Percentiles rank a stretch among this genome's conserved stretches.
Evolutionary conservation across 2,888 invertebrate genomes (phyloP).

Genomic region (Caenorhabditis sulstoni): DNA sequence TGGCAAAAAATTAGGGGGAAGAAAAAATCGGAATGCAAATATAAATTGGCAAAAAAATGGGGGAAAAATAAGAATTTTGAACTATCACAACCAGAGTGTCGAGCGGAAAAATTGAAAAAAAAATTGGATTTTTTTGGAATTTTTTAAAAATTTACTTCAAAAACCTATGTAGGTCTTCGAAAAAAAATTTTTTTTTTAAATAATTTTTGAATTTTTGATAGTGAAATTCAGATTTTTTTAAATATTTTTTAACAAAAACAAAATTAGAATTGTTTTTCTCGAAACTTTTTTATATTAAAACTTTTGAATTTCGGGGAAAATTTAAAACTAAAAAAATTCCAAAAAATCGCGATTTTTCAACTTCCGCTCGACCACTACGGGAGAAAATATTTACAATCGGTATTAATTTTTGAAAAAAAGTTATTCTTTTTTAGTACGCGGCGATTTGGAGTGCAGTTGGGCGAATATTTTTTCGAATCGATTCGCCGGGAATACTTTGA

Average conservation of each 20-base stretch:
- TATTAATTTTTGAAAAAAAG: not conserved
- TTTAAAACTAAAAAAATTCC: too few species aligned
- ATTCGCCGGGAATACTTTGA: conserved; percentile 79
- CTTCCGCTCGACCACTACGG: conserved; percentile 2
- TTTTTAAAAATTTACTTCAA: too few species aligned
- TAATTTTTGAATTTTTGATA: too few species aligned
- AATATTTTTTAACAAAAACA: too few species aligned
- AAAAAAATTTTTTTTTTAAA: not conserved
- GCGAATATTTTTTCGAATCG: conserved; percentile 77
- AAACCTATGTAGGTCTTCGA: too few species aligned
- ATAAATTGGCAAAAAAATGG: not conserved
- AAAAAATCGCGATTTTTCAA: too few species aligned
- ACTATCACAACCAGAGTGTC: conserved; percentile 43
- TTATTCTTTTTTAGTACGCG: conserved; percentile 69
- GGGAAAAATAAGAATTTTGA: conserved; percentile 12
- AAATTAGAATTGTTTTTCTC: too few species aligned
- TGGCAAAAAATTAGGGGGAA: not conserved
- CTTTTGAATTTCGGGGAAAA: too few species aligned
- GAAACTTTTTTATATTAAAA: too few species aligned
- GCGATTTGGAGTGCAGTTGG: conserved; percentile 80
- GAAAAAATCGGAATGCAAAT: not conserved
- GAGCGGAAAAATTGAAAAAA: conserved; percentile 28
- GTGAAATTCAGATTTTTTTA: too few species aligned
- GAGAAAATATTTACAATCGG: not conserved
- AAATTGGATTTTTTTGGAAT: too few species aligned